Evolutionary conservation across 2,113 vertebrate genomes (phyloP).

Genomic region (Cyprinus carpio): DNA sequence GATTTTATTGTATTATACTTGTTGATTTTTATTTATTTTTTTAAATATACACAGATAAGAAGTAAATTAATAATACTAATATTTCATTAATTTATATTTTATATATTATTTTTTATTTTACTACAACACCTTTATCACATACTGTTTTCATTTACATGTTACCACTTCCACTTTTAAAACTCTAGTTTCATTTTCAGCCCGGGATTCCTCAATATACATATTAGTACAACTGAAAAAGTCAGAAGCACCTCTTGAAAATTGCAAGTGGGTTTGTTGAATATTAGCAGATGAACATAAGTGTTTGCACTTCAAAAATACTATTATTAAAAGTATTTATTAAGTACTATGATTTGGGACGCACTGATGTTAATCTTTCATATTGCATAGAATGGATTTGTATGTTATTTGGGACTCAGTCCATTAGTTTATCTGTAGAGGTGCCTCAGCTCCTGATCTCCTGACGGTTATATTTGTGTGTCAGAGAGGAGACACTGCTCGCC

Average conservation of each 20-base stretch:
- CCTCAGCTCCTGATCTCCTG: neutral
- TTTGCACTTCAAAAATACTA: neutral
- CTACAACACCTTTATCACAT: neutral
- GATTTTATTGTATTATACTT: neutral
- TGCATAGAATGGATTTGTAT: too few relatives aligned
- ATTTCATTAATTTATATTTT: neutral
- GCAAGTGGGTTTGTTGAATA: neutral
- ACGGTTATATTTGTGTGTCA: conserved; percentile 54
- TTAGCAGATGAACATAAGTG: neutral
- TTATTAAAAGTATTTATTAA: conserved; percentile 52
- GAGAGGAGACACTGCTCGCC: conserved; percentile 92
- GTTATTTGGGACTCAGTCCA: too few relatives aligned
- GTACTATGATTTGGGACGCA: neutral
- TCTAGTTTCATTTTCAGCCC: neutral
- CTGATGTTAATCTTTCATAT: neutral
- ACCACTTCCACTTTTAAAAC: neutral
- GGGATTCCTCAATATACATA: neutral
- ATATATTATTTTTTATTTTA: too few relatives aligned
- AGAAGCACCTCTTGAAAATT: neutral
- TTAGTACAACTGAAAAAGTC: neutral
- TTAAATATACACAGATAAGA: too few relatives aligned
- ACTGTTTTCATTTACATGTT: neutral
- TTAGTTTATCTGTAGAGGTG: too few relatives aligned
- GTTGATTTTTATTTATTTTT: too few relatives aligned
- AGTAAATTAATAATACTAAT: too few relatives aligned